Percentiles rank a stretch among this genome's conserved stretches.
phyloP scores from a whole-genome alignment of 2,888 invertebrate genomes.

The Lottia scabra region DNA sequence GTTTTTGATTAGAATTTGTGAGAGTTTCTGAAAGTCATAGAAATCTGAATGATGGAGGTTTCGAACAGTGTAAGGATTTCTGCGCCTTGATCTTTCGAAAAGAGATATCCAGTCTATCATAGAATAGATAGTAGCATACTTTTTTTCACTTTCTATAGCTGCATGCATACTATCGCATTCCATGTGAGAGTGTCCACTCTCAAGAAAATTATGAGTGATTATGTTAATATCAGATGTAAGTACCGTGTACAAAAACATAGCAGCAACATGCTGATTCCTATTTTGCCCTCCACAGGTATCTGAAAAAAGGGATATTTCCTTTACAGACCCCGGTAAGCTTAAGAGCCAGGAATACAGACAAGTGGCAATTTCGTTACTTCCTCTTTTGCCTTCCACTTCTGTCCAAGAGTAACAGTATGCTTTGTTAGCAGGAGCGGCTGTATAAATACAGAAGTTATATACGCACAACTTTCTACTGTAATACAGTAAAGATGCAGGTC shows the following conservation, averaged over 20 bases:
- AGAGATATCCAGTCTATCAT: constrained; percentile 9
- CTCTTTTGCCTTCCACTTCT: constrained; percentile 7
- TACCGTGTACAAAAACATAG: constrained; percentile 1
- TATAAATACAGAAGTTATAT: constrained; percentile 11
- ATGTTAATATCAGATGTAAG: not conserved
- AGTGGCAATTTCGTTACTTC: constrained; percentile 10
- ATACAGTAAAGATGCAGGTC: constrained; percentile 7
- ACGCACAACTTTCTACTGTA: constrained; percentile 9
- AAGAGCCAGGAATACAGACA: constrained; percentile 1
- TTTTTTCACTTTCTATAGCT: constrained; percentile 5
- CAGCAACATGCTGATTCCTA: constrained; percentile 8
- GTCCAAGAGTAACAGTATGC: constrained; percentile 6
- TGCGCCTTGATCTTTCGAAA: not conserved
- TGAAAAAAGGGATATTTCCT: not conserved
- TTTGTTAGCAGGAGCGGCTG: not conserved
- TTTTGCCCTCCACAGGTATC: constrained; percentile 14
- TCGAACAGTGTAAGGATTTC: constrained; percentile 5
- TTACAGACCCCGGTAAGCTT: not conserved
- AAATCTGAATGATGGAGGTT: constrained; percentile 7
- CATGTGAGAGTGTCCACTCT: constrained; percentile 2
- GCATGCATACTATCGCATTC: constrained; percentile 9
- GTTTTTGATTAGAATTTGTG: constrained; percentile 9
- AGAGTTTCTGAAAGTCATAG: constrained; percentile 3
- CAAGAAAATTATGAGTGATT: constrained; percentile 3
- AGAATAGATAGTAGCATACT: not conserved